Conservation (phyloP, 2,888 invertebrate species). For the Listrodromus nycthemerus region DNA sequence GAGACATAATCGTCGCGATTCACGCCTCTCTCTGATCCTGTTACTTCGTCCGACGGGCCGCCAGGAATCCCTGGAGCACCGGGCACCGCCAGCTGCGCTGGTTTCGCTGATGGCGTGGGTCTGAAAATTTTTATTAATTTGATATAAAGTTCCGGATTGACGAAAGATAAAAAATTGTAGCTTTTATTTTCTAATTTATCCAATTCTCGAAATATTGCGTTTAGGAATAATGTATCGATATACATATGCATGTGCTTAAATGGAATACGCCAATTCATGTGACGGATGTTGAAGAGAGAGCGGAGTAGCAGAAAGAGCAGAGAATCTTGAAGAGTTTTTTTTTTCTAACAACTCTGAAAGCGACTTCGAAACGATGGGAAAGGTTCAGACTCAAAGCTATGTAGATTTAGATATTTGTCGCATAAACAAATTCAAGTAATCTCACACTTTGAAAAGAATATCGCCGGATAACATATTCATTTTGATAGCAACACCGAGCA, state of each 20-base stretch:
- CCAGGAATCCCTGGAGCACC: slow-evolving; percentile 80
- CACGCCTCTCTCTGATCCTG: slow-evolving; percentile 82
- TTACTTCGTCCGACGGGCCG: slow-evolving; percentile 79
- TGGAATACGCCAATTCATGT: too few species aligned
- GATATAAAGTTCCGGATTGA: background rate
- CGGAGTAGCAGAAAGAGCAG: too few species aligned
- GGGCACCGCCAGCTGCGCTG: slow-evolving; percentile 86
- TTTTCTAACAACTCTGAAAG: slow-evolving; percentile 4
- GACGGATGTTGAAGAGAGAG: too few species aligned
- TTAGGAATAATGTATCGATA: too few species aligned
- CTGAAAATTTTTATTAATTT: slow-evolving; percentile 81
- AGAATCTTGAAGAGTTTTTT: too few species aligned
- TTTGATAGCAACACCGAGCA: slow-evolving; percentile 94
- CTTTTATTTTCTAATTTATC: too few species aligned
- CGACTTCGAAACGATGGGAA: background rate
- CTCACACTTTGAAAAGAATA: slow-evolving; percentile 99
- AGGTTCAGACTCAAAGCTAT: background rate
- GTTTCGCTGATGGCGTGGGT: slow-evolving; percentile 88
- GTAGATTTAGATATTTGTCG: background rate
- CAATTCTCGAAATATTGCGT: too few species aligned
- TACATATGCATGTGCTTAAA: too few species aligned
- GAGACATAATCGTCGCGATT: slow-evolving; percentile 86
- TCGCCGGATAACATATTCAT: slow-evolving; percentile 98
- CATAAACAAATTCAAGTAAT: slow-evolving; percentile 71
- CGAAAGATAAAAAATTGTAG: too few species aligned